Evolutionary conservation across 2,888 invertebrate species (phyloP).

Genomic region (Campoletis raptor): DNA sequence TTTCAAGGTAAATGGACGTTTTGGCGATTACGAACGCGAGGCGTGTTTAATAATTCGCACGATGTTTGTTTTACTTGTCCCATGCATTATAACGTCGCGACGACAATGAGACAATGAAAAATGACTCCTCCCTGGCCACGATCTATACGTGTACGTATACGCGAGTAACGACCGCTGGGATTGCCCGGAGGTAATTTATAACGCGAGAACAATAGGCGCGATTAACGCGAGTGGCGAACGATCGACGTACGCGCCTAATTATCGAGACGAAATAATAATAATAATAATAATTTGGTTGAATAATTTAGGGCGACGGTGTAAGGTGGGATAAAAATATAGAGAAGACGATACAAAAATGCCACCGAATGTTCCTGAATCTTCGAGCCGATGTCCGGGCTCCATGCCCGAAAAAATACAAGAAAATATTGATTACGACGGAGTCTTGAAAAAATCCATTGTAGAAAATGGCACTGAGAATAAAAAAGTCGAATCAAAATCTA

Average conservation of each 20-base stretch:
- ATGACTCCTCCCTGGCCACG: too few species aligned
- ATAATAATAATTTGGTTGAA: too few species aligned
- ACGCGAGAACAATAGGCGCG: not conserved
- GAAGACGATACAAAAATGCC: conserved; percentile 53
- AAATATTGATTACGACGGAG: not conserved
- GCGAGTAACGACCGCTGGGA: conserved; percentile 24
- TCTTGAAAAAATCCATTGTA: conserved; percentile 42
- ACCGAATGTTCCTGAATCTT: conserved; percentile 61
- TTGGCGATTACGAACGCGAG: too few species aligned
- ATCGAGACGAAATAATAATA: too few species aligned
- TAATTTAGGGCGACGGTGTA: too few species aligned
- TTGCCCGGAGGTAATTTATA: conserved; percentile 31
- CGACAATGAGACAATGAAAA: too few species aligned
- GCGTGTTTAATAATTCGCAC: too few species aligned
- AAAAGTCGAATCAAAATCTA: not conserved
- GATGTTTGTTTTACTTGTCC: too few species aligned
- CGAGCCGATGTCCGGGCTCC: conserved; percentile 37
- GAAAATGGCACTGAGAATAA: not conserved
- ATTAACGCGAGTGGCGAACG: not conserved
- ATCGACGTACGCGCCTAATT: not conserved
- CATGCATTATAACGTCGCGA: too few species aligned
- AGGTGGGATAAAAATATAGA: too few species aligned
- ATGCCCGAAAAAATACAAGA: conserved; percentile 33
- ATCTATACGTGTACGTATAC: too few species aligned
- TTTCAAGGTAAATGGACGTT: conserved; percentile 1